phyloP scores from a whole-genome alignment of 2,113 vertebrate species.

The Lycocorax pyrrhopterus region DNA sequence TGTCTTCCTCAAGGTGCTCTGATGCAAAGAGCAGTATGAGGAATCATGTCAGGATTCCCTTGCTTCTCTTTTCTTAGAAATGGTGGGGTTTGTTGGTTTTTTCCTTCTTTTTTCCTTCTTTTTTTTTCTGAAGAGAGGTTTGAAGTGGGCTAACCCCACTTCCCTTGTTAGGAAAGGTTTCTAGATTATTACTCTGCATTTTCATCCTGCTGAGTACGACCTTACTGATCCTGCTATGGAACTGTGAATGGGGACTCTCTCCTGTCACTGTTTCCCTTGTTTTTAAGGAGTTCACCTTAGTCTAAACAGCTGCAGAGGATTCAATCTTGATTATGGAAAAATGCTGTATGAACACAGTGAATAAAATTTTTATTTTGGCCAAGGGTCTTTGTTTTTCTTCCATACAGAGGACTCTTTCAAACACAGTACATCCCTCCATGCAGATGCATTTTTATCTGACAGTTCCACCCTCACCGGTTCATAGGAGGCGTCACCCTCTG shows the following conservation, averaged over 20 bases:
- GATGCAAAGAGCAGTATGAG: neutral
- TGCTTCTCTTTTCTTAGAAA: neutral
- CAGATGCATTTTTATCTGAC: neutral
- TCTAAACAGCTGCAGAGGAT: neutral
- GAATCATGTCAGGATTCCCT: neutral
- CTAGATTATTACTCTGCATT: neutral
- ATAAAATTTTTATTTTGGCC: neutral
- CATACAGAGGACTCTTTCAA: neutral
- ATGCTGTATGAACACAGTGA: neutral
- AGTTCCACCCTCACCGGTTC: neutral
- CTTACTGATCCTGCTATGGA: neutral
- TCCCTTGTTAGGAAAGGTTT: neutral
- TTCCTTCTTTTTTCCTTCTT: too few relatives aligned
- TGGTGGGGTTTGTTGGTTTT: accelerated
- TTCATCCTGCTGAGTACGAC: neutral
- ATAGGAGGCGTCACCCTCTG: neutral
- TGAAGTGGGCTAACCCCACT: neutral
- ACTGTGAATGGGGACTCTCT: neutral
- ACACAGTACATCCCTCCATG: neutral
- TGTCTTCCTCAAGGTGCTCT: neutral
- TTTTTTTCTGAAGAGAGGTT: neutral
- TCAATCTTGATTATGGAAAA: neutral
- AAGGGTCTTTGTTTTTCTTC: neutral
- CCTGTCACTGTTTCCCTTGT: neutral
- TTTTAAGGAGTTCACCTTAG: neutral